Conservation (phyloP, 1,140 invertebrate species). For the Subanguina moxae region DNA sequence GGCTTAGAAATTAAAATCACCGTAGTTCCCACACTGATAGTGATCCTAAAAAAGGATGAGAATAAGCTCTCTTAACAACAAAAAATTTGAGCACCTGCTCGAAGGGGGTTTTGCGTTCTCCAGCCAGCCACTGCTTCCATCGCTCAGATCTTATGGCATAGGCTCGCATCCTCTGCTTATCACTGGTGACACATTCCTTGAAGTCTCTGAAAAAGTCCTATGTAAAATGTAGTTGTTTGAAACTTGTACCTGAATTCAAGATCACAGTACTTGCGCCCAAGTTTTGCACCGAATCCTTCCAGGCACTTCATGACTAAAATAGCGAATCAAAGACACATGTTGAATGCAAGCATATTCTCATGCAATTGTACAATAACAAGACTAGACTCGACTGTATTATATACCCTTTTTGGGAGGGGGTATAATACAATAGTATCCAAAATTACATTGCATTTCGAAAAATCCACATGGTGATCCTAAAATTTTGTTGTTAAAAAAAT, state of each 20-base stretch:
- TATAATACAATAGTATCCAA: no score
- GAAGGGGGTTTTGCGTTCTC: slow-evolving; percentile 29
- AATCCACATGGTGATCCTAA: slow-evolving; percentile 1
- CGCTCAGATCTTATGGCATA: slow-evolving; percentile 46
- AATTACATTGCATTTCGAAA: neutral
- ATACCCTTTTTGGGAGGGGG: no score
- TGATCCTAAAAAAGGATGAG: no score
- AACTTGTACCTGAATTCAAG: no score
- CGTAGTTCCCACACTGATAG: no score
- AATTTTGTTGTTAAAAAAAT: neutral
- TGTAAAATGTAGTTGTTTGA: slow-evolving; percentile 34
- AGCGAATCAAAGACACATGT: no score
- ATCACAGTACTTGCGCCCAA: slow-evolving; percentile 17
- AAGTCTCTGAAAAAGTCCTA: slow-evolving; percentile 56
- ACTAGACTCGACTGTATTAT: no score
- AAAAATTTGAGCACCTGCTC: no score
- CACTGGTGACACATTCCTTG: slow-evolving; percentile 46
- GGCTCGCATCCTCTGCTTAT: slow-evolving; percentile 48
- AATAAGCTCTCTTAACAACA: neutral
- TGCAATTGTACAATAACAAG: no score
- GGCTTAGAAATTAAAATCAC: neutral
- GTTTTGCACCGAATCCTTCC: slow-evolving; percentile 51
- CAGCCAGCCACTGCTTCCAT: slow-evolving; percentile 46
- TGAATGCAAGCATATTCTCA: no score
- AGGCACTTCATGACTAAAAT: slow-evolving; percentile 28